A percentile compares a stretch with the other conserved stretches of the same genome.
These are phyloP conservation scores for Drymodes brunneopygia DNA, from an alignment of 2,113 vertebrate genomes.

Conservation along the genomic window DNA sequence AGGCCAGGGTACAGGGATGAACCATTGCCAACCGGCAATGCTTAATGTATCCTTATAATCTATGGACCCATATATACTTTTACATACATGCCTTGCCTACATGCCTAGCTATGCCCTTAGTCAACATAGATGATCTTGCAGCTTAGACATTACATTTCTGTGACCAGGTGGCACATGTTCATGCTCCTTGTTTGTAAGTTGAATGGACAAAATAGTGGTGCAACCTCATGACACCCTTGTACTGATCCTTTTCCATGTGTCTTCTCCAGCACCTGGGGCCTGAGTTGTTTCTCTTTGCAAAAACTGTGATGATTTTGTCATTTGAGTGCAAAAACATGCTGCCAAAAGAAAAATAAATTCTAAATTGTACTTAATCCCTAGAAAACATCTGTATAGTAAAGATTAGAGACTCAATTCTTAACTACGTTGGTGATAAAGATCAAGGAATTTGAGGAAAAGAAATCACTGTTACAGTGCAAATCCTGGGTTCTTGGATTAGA, in stretches of 20 bases:
- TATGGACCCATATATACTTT: too few relatives aligned
- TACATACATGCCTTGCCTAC: background rate
- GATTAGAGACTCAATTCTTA: background rate
- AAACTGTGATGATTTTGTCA: background rate
- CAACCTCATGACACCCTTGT: background rate
- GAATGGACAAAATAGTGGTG: background rate
- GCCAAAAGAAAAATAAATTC: background rate
- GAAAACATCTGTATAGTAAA: background rate
- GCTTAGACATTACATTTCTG: background rate
- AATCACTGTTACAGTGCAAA: background rate
- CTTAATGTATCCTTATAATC: background rate
- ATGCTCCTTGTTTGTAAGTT: background rate
- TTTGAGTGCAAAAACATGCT: background rate
- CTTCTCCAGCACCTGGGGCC: background rate
- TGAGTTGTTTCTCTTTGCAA: background rate
- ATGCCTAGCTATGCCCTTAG: background rate
- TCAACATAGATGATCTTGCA: background rate
- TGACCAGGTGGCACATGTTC: background rate
- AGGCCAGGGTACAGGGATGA: accelerated
- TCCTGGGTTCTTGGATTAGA: background rate
- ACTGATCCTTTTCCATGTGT: background rate
- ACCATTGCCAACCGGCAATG: background rate
- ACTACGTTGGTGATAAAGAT: background rate
- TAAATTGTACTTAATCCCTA: background rate
- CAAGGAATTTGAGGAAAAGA: background rate